These are phyloP conservation scores for Stegodyphus dumicola DNA, from an alignment of 1,140 invertebrate genomes.

Conservation along the genomic window DNA sequence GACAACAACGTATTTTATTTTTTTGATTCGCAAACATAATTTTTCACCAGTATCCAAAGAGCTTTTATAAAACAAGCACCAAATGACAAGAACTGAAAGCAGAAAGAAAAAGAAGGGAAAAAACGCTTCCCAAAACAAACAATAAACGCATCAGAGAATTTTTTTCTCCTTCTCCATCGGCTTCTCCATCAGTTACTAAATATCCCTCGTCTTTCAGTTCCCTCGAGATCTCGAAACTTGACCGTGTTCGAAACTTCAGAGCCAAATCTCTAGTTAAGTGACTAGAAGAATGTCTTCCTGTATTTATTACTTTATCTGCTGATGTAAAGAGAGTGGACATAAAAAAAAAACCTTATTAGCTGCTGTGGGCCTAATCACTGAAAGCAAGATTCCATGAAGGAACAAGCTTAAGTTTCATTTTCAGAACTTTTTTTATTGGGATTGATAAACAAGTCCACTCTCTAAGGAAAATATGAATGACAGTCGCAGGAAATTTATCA, in stretches of 20 bases:
- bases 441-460: not conserved
- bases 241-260: slow-evolving; percentile 16
- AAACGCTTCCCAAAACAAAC: no score
- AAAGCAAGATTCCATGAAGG: slow-evolving; percentile 2
- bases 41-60: no score
- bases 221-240: no score
- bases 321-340: not conserved
- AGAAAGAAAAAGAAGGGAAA: no score
- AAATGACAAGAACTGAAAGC: no score
- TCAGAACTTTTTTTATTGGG: not conserved
- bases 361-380: not conserved
- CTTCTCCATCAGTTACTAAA: no score
- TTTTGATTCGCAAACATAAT: no score
- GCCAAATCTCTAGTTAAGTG: slow-evolving; percentile 37
- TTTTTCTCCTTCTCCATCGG: no score
- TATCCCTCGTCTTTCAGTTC: no score
- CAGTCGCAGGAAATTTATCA: not conserved
- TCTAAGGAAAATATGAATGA: not conserved
- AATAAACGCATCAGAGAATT: no score
- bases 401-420: slow-evolving; percentile 1
- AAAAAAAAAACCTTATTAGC: not conserved
- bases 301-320: slow-evolving; percentile 50
- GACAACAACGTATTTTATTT: no score
- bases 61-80: no score
- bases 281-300: slow-evolving; percentile 21